These are phyloP conservation scores for Bolborhynchus lineola DNA, from an alignment of 2,113 vertebrate species.

Conservation along the genomic window DNA sequence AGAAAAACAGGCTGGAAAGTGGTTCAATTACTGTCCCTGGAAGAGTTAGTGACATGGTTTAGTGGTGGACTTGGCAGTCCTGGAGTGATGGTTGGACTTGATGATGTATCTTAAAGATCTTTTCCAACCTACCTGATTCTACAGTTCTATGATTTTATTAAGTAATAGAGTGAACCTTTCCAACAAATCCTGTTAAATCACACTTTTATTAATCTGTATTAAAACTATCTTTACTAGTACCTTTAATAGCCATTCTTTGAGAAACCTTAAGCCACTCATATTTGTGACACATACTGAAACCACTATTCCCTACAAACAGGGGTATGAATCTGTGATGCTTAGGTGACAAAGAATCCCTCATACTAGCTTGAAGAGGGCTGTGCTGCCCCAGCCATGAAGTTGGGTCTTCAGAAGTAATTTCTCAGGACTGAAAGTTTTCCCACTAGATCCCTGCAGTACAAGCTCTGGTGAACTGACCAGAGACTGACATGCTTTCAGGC, in stretches of 20 bases:
- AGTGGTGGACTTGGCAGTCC: background rate
- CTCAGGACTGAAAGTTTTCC: background rate
- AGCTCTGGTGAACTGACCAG: background rate
- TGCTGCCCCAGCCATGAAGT: fast-evolving
- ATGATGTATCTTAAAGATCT: background rate
- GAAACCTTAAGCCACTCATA: background rate
- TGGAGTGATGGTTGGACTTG: background rate
- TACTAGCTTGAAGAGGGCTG: background rate
- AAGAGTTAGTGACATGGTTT: background rate
- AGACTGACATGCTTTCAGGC: background rate
- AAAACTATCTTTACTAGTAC: background rate
- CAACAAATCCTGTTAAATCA: background rate
- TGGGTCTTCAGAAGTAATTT: background rate
- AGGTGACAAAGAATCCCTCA: background rate
- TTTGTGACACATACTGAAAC: background rate
- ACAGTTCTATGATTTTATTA: background rate
- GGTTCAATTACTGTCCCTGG: background rate
- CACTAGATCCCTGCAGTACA: background rate
- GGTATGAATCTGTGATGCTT: background rate
- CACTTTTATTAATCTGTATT: background rate
- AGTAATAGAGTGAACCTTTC: background rate
- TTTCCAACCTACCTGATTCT: background rate
- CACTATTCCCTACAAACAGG: background rate
- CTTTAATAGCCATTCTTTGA: background rate
- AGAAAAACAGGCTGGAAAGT: background rate